phyloP scores from a whole-genome alignment of 2,113 vertebrate species.

The Lophochroa leadbeateri region DNA sequence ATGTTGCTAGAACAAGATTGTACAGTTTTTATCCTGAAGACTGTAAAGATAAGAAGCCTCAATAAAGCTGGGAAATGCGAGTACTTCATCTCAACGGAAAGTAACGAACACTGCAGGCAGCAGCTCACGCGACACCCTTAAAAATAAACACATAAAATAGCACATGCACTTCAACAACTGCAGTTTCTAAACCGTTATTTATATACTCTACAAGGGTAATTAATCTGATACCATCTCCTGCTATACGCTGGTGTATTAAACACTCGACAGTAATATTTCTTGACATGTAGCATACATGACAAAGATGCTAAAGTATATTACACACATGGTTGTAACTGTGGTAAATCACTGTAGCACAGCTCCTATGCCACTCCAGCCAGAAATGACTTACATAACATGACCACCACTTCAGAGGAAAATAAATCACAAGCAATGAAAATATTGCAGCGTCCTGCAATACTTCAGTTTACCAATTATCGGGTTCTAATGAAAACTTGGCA shows the following conservation, averaged over 20 bases:
- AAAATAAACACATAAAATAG: not conserved
- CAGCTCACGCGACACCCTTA: not conserved
- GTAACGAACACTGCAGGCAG: not conserved
- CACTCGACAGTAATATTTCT: not conserved
- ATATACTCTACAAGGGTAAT: not conserved
- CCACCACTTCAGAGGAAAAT: not conserved
- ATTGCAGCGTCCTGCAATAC: not conserved
- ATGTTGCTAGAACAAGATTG: not conserved
- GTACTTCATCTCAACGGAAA: not conserved
- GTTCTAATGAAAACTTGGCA: not conserved
- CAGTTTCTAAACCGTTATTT: not conserved
- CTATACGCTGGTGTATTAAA: not conserved
- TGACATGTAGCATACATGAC: not conserved
- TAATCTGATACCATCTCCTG: constrained; percentile 13
- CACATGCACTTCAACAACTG: not conserved
- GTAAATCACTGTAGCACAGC: constrained; percentile 4
- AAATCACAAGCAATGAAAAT: not conserved
- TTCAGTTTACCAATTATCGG: not conserved
- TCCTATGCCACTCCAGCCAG: not conserved
- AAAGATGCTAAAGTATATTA: not conserved
- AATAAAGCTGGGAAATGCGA: not conserved
- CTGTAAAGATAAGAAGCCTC: not conserved
- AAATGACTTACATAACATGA: not conserved
- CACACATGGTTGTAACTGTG: not conserved
- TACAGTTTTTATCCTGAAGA: accelerated